Evolutionary conservation across 2,797 vertebrate genomes (phyloP), one percentile per base, ranked within the genome.

Genomic region (Syncerus caffer): DNA sequence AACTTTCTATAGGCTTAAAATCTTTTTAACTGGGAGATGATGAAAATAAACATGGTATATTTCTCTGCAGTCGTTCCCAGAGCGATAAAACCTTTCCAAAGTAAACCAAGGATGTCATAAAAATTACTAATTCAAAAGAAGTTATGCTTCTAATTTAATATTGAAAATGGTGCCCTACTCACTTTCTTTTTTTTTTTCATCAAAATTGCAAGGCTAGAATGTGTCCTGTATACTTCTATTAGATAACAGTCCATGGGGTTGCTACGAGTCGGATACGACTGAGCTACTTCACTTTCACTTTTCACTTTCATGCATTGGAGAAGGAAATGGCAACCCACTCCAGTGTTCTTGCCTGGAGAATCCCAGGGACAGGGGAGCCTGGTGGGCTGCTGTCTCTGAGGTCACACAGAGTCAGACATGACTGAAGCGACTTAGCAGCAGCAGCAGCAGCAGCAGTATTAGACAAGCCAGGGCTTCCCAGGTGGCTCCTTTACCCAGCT

Each of bases 41-140:
- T 89, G 45, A 67, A 90, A 90, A 95, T 89, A n/a, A 97, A 92
- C 50, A 67, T 60, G 27, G 34, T 93, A 0, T 78, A 78, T 94
- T 96, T 86, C 67, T 96, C 96, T 96, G 57, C 14, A 95, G 42
- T 90, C n/a, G 42, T 98, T 98, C 45, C 93, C 78, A 97, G 93
- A 96, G 95, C 94, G 74, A 97, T 94, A 95, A 96, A 96, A 90
- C 15, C 74, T 95, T 97, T 96, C 90, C 74, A 85, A 90, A 92
- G 64, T 93, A 90, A 97, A 90, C 76, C 4, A 27, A 15, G 29
- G 55, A 95, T 93, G 19, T 27, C 85, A 94, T 92, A 92, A 97
- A 79, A 96, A 95, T 96, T 96, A 90, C 57, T 90, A 88, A 83
- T 92, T 91, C 62, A 74, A 93, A 98, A 98, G 78, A 86, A 97